Base-by-base conservation (phyloP, 2,888 invertebrate genomes). In the Drosophila cognata region DNA sequence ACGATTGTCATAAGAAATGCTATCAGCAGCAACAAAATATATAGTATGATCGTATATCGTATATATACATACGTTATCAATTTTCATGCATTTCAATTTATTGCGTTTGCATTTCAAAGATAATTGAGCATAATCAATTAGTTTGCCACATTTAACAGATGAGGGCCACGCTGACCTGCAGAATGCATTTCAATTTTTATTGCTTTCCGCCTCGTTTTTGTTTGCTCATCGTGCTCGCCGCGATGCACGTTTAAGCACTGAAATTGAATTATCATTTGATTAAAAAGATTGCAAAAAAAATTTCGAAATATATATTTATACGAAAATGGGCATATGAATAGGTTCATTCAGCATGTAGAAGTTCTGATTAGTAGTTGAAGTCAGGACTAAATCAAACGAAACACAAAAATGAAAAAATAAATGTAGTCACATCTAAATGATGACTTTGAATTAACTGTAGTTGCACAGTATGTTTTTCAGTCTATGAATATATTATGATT, bases 121-220 rank as follows among this genome's bases (percentile, higher is more conserved):
- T 89, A 85, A 85, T 88, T 84, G 90, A 75, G 82, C 77, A 80
- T 88, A 86, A 86, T 89, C 85, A 86, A 89, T 86, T 89, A 89
- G 88, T 88, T 89, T 89, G 71, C 88, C 76, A 82, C 90, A 89
- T 88, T 86, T 77, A 89, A 88, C 85, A 77, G 77, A 69, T 68
- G 73, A 74, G 74, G 46, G 72, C 51, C 59, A 55, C 29, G 71
- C 35, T 31, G 57, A 46, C 46, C 59, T 55, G 51, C 43, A 56
- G 64, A 80, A 79, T 57, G 57, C 68, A 69, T 80, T 80, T 71
- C 51, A 28, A 43, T 72, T 60, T 46, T 64, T 55, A 29, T 53
- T 52, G 7, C 21, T 35, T 43, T 46, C 16, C 25, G 16, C 25
- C 7, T 16, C 16, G 28, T 52, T 41, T 8, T 61, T 55, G 56